Evolutionary conservation across 2,113 vertebrate genomes (phyloP).

Genomic region (Pluvianellus socialis): DNA sequence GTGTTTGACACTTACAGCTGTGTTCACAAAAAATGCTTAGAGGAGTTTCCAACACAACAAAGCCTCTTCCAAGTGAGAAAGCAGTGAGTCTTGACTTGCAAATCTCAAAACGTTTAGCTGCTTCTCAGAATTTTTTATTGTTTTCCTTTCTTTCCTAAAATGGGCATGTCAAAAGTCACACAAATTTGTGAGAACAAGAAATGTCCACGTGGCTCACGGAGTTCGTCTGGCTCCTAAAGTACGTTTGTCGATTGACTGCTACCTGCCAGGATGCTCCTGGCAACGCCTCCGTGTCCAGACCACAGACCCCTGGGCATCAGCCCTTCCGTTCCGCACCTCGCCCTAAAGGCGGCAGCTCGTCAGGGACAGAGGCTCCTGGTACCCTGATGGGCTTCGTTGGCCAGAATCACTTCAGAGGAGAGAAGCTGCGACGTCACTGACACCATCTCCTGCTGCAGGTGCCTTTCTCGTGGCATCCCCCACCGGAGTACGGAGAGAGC

Average conservation of each 20-base stretch:
- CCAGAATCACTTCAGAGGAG: background rate
- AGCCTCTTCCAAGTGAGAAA: background rate
- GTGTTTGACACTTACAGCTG: background rate
- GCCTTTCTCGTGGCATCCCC: background rate
- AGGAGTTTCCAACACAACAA: background rate
- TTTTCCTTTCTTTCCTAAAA: background rate
- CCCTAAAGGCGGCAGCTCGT: background rate
- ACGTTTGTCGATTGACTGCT: rapidly evolving
- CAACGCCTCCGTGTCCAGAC: background rate
- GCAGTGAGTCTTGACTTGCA: background rate
- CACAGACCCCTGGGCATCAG: background rate
- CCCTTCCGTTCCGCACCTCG: background rate
- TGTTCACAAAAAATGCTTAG: background rate
- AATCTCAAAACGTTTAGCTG: background rate
- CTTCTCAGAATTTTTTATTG: background rate
- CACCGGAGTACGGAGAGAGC: background rate
- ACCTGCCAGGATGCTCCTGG: background rate
- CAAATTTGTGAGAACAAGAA: background rate
- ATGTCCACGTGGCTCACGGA: background rate
- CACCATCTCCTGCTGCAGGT: background rate
- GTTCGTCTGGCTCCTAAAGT: background rate
- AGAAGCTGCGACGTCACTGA: background rate
- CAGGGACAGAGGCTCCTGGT: background rate
- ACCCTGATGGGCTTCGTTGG: background rate
- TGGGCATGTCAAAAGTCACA: background rate